phyloP scores from a whole-genome alignment of 2,888 invertebrate species.

The Drosophila siamana region DNA sequence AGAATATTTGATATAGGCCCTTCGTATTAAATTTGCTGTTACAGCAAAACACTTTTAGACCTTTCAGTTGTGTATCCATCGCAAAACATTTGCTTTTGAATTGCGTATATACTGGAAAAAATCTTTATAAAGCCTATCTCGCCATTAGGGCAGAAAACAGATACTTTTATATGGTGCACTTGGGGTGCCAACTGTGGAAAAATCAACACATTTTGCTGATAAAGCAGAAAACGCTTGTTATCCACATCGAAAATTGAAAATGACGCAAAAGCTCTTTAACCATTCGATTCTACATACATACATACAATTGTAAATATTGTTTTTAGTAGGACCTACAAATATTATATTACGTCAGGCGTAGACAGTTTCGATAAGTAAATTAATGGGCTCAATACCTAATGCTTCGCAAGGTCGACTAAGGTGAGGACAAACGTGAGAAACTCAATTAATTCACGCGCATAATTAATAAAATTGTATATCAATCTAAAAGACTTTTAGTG shows the following conservation, averaged over 20 bases:
- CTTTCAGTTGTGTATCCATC: no score
- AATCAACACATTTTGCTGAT: constrained; percentile 58
- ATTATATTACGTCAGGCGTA: constrained; percentile 10
- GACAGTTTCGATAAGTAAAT: constrained; percentile 21
- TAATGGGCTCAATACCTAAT: constrained; percentile 9
- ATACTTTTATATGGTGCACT: not conserved
- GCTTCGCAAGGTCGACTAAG: not conserved
- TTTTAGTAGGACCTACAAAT: constrained; percentile 10
- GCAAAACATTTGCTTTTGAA: not conserved
- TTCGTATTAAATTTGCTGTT: no score
- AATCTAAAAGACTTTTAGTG: no score
- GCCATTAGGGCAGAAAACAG: constrained; percentile 4
- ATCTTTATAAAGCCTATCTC: constrained; percentile 55
- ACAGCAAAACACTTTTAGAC: no score
- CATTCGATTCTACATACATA: no score
- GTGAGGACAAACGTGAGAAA: not conserved
- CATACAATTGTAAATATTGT: constrained; percentile 4
- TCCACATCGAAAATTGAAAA: constrained; percentile 8
- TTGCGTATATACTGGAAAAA: constrained; percentile 29
- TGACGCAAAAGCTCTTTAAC: constrained; percentile 11
- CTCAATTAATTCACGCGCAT: not conserved
- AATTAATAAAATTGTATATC: not conserved
- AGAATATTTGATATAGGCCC: no score
- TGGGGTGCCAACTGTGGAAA: constrained; percentile 10
- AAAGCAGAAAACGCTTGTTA: constrained; percentile 47